These are phyloP conservation scores for Choreutis nemorana DNA, from an alignment of 2,888 invertebrate species.

Conservation along the genomic window DNA sequence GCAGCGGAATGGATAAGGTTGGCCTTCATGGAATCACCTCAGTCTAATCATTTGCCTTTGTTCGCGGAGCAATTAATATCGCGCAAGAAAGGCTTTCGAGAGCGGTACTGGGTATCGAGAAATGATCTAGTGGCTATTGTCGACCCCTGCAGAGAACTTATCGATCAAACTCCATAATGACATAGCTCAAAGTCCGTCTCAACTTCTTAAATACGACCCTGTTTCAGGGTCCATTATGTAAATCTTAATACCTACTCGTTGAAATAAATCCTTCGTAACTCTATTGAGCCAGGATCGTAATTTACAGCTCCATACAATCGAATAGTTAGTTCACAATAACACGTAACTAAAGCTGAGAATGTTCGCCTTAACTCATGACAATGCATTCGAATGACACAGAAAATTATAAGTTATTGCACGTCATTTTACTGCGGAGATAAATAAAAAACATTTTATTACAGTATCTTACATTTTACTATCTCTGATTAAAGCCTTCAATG, in stretches of 20 bases:
- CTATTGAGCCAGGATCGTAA: too few relatives aligned
- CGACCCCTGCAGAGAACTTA: too few relatives aligned
- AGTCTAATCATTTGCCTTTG: slow-evolving; percentile 65
- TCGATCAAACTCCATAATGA: slow-evolving; percentile 48
- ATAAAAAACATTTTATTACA: slow-evolving; percentile 37
- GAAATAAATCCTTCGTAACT: slow-evolving; percentile 1
- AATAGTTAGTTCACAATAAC: neutral
- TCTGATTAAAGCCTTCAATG: too few relatives aligned
- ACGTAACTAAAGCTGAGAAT: slow-evolving; percentile 1
- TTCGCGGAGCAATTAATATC: slow-evolving; percentile 63
- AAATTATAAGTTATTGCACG: slow-evolving; percentile 21
- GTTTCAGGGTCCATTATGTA: too few relatives aligned
- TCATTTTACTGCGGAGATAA: slow-evolving; percentile 21
- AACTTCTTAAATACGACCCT: slow-evolving; percentile 14
- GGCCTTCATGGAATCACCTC: slow-evolving; percentile 61
- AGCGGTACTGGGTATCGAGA: slow-evolving; percentile 53
- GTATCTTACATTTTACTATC: too few relatives aligned
- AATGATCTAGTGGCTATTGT: slow-evolving; percentile 46
- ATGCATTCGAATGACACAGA: slow-evolving; percentile 16
- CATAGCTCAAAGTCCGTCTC: too few relatives aligned
- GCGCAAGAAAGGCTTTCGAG: slow-evolving; percentile 52
- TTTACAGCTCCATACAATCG: too few relatives aligned
- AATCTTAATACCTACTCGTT: slow-evolving; percentile 5
- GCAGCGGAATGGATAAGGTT: slow-evolving; percentile 61
- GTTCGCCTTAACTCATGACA: slow-evolving; percentile 13